Conservation (phyloP, 1,140 invertebrate species). For the Bacillus rossius region DNA sequence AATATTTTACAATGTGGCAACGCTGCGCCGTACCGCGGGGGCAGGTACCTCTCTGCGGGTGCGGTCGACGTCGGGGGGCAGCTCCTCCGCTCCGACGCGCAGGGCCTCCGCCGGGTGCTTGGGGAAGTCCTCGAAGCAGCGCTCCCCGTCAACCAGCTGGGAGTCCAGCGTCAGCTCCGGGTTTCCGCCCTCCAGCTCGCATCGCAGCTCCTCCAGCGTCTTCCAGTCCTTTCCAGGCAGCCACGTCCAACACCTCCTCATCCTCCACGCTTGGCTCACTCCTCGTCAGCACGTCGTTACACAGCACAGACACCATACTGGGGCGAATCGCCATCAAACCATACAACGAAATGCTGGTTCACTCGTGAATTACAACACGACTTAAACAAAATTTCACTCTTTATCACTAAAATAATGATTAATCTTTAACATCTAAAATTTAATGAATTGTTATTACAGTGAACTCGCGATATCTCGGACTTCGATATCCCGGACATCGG, state of each 20-base stretch:
- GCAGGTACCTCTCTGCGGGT: slow-evolving; percentile 81
- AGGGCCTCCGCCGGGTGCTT: slow-evolving; percentile 74
- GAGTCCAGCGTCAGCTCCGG: slow-evolving; percentile 40
- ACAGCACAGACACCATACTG: too few relatives aligned
- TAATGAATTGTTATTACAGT: background rate
- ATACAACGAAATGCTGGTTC: too few relatives aligned
- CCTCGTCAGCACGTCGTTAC: too few relatives aligned
- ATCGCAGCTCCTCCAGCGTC: slow-evolving; percentile 55
- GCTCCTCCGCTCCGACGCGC: slow-evolving; percentile 64
- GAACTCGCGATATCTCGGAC: too few relatives aligned
- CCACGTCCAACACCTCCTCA: too few relatives aligned
- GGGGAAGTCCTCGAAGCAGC: slow-evolving; percentile 62
- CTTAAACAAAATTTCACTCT: too few relatives aligned
- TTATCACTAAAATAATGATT: too few relatives aligned
- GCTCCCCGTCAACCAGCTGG: slow-evolving; percentile 44
- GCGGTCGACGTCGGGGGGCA: slow-evolving; percentile 77
- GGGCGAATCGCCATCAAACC: too few relatives aligned
- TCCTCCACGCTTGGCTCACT: too few relatives aligned
- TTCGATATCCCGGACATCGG: too few relatives aligned
- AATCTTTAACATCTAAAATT: background rate
- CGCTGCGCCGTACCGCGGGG: too few relatives aligned
- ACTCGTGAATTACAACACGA: too few relatives aligned
- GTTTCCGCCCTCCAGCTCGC: slow-evolving; percentile 45
- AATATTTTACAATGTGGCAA: slow-evolving; percentile 18
- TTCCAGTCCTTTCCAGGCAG: slow-evolving; percentile 38